phyloP scores from a whole-genome alignment of 2,797 vertebrate species.

The Acropternis orthonyx region DNA sequence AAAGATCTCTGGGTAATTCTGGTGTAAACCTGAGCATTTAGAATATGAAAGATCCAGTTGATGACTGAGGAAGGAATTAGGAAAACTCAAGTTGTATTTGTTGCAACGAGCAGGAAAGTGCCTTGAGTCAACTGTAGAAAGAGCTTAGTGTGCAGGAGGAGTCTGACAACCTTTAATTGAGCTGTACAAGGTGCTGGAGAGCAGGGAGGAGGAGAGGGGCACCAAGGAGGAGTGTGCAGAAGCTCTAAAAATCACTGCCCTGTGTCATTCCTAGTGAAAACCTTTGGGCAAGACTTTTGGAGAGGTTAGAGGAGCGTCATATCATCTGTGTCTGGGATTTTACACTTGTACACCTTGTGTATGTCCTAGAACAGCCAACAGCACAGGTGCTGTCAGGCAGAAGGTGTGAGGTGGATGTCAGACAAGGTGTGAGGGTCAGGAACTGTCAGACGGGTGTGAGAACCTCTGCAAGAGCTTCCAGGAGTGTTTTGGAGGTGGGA shows the following conservation, averaged over 20 bases:
- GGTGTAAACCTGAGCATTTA: neutral
- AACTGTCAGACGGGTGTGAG: neutral
- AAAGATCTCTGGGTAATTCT: neutral
- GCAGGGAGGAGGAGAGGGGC: neutral
- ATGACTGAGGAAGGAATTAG: neutral
- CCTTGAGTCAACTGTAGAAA: neutral
- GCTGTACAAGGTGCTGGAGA: no score
- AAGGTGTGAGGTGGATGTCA: neutral
- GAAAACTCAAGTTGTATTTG: neutral
- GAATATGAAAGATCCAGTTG: no score
- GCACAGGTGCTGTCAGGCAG: neutral
- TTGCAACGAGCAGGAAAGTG: neutral
- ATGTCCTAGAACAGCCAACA: neutral
- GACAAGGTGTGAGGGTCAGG: neutral
- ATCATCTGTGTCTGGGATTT: neutral
- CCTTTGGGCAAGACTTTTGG: neutral
- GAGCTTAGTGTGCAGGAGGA: neutral
- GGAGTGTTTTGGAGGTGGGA: neutral
- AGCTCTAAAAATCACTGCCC: neutral
- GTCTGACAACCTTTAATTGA: neutral
- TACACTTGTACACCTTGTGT: neutral
- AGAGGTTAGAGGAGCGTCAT: neutral
- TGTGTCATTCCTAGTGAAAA: neutral
- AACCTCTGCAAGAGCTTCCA: neutral
- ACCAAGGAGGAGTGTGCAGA: rapidly evolving